Conservation (phyloP, 2,113 vertebrate species). For the Erythrolamprus reginae region DNA sequence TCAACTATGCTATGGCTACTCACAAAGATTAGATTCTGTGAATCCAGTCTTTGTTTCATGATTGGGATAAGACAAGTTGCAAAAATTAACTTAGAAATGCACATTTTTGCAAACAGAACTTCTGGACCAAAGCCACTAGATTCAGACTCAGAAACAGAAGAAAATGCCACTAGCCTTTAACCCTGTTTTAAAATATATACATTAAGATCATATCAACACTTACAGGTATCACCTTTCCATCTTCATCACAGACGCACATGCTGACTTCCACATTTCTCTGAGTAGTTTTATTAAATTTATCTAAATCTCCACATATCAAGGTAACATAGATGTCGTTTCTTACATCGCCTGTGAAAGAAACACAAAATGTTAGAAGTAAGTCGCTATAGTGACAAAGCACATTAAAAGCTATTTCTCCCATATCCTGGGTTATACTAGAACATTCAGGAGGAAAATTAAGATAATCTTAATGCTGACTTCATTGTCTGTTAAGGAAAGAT, state of each 20-base stretch:
- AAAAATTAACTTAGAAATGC: not conserved
- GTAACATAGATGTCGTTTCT: conserved; percentile 98
- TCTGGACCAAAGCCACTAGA: not conserved
- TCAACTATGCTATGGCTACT: not conserved
- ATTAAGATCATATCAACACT: conserved; percentile 36
- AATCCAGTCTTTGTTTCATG: not conserved
- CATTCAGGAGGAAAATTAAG: not conserved
- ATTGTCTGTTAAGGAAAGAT: not conserved
- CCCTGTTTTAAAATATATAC: not conserved
- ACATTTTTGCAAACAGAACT: not conserved
- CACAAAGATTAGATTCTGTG: not conserved
- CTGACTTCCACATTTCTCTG: conserved; percentile 97
- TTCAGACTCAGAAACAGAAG: not conserved
- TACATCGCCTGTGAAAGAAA: conserved; percentile 79
- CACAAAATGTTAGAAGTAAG: not conserved
- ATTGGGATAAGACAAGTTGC: not conserved
- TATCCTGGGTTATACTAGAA: not conserved
- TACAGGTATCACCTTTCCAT: conserved; percentile 88
- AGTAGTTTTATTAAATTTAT: conserved; percentile 96
- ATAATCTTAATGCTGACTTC: not conserved
- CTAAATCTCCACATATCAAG: conserved; percentile 87
- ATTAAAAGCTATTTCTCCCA: not conserved
- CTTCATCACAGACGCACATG: conserved; percentile 93
- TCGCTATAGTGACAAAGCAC: not conserved
- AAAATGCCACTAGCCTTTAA: not conserved